Evolutionary conservation across 2,888 invertebrate species (phyloP).

Genomic region (Stenichneumon culpator): DNA sequence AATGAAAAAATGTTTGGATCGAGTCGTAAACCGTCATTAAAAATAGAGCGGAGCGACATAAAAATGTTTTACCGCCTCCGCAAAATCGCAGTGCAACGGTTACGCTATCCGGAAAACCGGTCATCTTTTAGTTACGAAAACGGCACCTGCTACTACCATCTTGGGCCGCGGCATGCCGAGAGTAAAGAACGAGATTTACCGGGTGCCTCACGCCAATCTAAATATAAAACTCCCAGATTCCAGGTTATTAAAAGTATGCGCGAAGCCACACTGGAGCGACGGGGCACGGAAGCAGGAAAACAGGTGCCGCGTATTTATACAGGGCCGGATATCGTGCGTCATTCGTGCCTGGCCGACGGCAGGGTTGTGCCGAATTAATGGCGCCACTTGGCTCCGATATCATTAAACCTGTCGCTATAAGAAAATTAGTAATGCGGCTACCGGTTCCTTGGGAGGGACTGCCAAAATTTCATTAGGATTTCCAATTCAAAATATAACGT

Average conservation of each 20-base stretch:
- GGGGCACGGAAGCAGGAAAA: constrained; percentile 72
- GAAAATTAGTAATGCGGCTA: constrained; percentile 73
- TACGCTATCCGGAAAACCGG: neutral
- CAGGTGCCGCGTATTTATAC: constrained; percentile 84
- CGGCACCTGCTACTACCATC: constrained; percentile 44
- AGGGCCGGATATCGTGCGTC: constrained; percentile 66
- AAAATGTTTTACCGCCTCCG: neutral
- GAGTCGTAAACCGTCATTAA: neutral
- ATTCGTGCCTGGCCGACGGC: constrained; percentile 53
- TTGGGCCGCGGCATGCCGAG: constrained; percentile 23
- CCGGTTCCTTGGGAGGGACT: constrained; percentile 63
- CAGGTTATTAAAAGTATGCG: constrained; percentile 84
- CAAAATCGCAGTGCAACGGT: neutral
- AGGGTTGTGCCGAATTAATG: constrained; percentile 52
- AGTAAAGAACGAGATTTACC: constrained; percentile 55
- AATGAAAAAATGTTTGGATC: neutral
- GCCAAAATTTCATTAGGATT: constrained; percentile 72
- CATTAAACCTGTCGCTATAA: constrained; percentile 70
- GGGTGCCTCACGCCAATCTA: constrained; percentile 72
- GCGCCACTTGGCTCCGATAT: constrained; percentile 75
- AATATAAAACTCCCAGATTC: constrained; percentile 83
- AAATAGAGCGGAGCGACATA: neutral
- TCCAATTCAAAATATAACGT: neutral
- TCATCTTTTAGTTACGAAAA: constrained; percentile 20
- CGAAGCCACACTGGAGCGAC: constrained; percentile 73